A percentile compares a stretch with the other conserved stretches of the same genome.
Evolutionary conservation across 2,113 vertebrate genomes (phyloP).

Genomic region (Monarcha castaneiventris): DNA sequence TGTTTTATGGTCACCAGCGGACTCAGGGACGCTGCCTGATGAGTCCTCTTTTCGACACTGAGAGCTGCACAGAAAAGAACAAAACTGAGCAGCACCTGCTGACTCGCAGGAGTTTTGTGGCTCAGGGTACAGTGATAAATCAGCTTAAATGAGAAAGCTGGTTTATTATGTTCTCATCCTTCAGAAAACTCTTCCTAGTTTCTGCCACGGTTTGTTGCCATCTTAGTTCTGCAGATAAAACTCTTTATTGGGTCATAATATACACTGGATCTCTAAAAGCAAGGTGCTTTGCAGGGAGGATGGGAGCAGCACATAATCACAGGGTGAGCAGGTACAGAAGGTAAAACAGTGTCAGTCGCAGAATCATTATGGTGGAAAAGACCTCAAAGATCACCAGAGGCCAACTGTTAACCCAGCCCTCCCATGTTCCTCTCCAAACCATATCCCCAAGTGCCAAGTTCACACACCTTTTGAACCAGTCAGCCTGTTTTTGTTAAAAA

Average conservation of each 20-base stretch:
- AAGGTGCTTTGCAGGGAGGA: background rate
- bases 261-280: background rate
- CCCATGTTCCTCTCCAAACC: background rate
- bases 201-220: background rate
- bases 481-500: background rate
- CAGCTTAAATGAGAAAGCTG: conserved; percentile 24
- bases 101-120: background rate
- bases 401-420: background rate
- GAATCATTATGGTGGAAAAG: background rate
- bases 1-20: background rate
- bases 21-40: background rate
- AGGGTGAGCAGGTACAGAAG: background rate
- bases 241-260: conserved; percentile 30
- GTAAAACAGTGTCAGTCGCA: background rate
- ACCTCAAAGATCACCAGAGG: background rate
- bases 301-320: background rate
- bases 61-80: background rate
- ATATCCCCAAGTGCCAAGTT: background rate
- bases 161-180: conserved; percentile 27
- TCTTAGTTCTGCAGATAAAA: conserved; percentile 43
- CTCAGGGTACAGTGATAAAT: conserved; percentile 4
- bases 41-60: background rate
- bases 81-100: conserved; percentile 7
- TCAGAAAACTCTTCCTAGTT: background rate
- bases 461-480: background rate